Evolutionary conservation across 1,140 invertebrate genomes (phyloP).

Genomic region (Gryllus bimaculatus): DNA sequence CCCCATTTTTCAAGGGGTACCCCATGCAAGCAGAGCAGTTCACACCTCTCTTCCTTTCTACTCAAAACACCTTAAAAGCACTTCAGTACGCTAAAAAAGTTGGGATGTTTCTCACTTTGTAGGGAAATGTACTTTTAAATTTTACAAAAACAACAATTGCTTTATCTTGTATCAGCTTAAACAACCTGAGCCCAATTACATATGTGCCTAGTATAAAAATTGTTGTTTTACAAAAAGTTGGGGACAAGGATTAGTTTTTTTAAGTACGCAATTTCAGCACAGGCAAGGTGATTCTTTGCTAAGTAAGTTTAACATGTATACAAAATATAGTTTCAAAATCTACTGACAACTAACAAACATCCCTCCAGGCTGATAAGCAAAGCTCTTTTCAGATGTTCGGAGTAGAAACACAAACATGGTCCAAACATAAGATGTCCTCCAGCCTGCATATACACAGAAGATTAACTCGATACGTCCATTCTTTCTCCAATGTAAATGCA

Average conservation of each 20-base stretch:
- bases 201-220: constrained; percentile 1
- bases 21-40: neutral
- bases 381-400: constrained; percentile 3
- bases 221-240: constrained; percentile 5
- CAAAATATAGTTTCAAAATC: constrained; percentile 6
- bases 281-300: neutral
- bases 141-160: constrained; percentile 5
- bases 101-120: neutral
- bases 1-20: neutral
- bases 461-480: neutral
- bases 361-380: neutral
- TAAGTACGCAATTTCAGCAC: neutral
- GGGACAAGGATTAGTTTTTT: neutral
- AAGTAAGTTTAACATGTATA: neutral
- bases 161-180: neutral
- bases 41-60: neutral
- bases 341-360: neutral
- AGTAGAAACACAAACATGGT: neutral
- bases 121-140: neutral
- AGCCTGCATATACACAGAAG: neutral
- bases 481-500: neutral
- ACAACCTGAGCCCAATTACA: constrained; percentile 3
- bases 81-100: neutral
- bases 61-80: constrained; percentile 4
- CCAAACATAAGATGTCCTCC: neutral